A percentile compares a stretch with the other conserved stretches of the same genome.
These are phyloP conservation scores for Hipposideros armiger DNA, from an alignment of 2,113 vertebrate species.

Conservation along the genomic window DNA sequence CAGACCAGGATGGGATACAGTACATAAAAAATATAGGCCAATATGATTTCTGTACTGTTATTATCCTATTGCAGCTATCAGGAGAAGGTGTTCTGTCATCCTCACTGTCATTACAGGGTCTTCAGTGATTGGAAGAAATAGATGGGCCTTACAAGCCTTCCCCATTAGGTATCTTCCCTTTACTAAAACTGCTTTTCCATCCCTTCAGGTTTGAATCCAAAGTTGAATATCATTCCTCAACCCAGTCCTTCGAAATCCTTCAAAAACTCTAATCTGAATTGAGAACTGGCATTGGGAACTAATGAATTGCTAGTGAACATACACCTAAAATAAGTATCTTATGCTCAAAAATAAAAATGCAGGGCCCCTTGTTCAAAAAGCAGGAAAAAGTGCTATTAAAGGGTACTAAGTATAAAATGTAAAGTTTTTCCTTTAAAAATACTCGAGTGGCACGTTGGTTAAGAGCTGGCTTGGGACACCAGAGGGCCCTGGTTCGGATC, in stretches of 20 bases:
- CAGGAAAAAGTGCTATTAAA: neutral
- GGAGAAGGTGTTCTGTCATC: neutral
- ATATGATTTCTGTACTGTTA: fast-evolving
- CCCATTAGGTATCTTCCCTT: neutral
- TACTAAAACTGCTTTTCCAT: neutral
- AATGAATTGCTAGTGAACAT: neutral
- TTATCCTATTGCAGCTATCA: too few species aligned
- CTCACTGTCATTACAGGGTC: neutral
- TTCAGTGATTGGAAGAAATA: neutral
- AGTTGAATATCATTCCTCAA: neutral
- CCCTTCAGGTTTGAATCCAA: neutral
- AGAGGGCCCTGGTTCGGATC: too few species aligned
- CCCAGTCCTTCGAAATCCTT: neutral
- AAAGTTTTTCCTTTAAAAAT: neutral
- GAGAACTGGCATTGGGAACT: neutral
- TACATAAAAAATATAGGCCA: neutral
- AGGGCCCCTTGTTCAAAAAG: neutral
- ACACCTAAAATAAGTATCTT: neutral
- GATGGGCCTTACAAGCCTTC: neutral
- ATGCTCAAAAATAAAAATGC: neutral
- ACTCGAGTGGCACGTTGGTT: too few species aligned
- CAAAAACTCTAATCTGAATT: neutral
- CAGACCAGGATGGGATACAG: neutral
- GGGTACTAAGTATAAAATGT: neutral
- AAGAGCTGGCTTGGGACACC: too few species aligned